phyloP scores from a whole-genome alignment of 2,797 vertebrate genomes.

The Acanthopagrus latus region DNA sequence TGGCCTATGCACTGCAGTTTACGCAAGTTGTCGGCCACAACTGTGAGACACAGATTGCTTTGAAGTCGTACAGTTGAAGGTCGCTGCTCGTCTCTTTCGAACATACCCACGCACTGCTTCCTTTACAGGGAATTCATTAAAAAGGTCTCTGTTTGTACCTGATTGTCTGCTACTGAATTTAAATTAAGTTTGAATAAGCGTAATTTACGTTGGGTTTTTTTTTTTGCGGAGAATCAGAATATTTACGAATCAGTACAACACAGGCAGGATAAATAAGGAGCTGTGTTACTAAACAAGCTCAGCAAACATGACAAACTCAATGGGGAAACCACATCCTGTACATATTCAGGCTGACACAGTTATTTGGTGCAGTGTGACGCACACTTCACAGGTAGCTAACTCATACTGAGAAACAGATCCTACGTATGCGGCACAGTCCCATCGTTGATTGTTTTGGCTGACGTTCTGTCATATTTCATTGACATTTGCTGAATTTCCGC shows the following conservation, averaged over 20 bases:
- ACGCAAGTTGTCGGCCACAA: neutral
- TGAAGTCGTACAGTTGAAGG: constrained; percentile 50
- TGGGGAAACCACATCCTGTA: constrained; percentile 75
- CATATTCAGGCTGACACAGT: constrained; percentile 56
- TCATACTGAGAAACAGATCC: constrained; percentile 62
- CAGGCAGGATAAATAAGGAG: neutral
- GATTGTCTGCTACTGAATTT: neutral
- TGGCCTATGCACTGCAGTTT: constrained; percentile 13
- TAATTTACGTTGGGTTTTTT: neutral
- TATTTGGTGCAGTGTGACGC: constrained; percentile 58
- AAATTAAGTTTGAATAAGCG: neutral
- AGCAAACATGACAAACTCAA: constrained; percentile 27
- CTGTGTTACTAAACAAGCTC: neutral
- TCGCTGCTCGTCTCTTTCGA: constrained; percentile 32
- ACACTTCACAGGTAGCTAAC: constrained; percentile 50
- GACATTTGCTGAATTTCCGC: constrained; percentile 57
- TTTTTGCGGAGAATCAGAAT: neutral
- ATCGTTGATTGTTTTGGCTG: constrained; percentile 36
- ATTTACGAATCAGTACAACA: neutral
- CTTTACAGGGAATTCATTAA: constrained; percentile 17
- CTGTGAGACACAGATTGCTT: constrained; percentile 28
- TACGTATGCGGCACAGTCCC: constrained; percentile 16
- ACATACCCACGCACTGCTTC: constrained; percentile 51
- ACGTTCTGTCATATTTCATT: constrained; percentile 36
- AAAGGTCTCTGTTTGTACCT: neutral